These are phyloP conservation scores for Propithecus perrieri DNA, from an alignment of 2,797 vertebrate species.

Conservation along the genomic window DNA sequence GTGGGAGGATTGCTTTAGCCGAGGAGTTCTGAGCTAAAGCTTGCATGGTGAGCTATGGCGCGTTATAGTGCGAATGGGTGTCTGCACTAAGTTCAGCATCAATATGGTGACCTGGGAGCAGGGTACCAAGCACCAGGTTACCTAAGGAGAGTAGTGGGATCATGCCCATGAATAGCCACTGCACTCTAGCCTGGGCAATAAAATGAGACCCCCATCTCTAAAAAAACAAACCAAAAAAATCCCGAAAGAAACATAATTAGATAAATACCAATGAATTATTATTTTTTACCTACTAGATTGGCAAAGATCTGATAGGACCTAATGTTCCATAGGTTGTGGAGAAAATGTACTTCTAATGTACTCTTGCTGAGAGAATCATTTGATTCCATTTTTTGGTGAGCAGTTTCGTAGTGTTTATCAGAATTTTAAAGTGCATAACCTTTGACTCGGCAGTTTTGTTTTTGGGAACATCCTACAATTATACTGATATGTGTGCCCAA, in stretches of 20 bases:
- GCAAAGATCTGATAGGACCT: not conserved
- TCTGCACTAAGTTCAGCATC: no score
- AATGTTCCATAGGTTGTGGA: not conserved
- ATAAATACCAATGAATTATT: not conserved
- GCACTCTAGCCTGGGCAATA: no score
- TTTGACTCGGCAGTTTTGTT: constrained; percentile 31
- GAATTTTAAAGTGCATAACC: constrained; percentile 9
- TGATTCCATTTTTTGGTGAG: constrained; percentile 20
- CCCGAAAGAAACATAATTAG: not conserved
- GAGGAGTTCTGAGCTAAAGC: no score
- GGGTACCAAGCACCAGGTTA: no score
- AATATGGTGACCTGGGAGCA: no score
- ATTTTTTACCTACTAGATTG: not conserved
- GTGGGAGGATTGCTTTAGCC: no score
- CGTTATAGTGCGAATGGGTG: no score
- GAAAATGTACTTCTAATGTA: not conserved
- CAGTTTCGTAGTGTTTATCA: constrained; percentile 4
- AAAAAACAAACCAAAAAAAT: no score
- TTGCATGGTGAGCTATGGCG: no score
- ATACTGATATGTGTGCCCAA: not conserved
- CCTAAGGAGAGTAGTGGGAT: no score
- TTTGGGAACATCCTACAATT: constrained; percentile 16
- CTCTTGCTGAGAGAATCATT: not conserved
- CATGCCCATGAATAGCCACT: no score
- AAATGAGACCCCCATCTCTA: no score